A percentile compares a stretch with the other conserved stretches of the same genome.
Evolutionary conservation across 2,888 invertebrate genomes (phyloP).

Genomic region (Arrhopalites spinosus): DNA sequence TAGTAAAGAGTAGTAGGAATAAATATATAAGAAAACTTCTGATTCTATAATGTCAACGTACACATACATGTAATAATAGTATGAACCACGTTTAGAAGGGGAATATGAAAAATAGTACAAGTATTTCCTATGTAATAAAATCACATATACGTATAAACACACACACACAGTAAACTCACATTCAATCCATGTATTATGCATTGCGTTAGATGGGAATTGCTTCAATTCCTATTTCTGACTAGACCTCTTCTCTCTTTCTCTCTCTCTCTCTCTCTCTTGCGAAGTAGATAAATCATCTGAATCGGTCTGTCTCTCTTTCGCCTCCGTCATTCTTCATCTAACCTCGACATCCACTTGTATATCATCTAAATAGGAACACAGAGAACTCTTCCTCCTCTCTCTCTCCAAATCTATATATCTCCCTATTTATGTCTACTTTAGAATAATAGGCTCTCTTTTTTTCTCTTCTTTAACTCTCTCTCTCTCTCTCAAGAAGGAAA

Average conservation of each 20-base stretch:
- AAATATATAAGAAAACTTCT: slow-evolving; percentile 12
- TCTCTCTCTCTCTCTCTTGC: no score
- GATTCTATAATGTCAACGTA: slow-evolving; percentile 27
- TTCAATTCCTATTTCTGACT: slow-evolving; percentile 35
- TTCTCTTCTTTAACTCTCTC: background rate
- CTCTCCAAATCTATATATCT: slow-evolving; percentile 4
- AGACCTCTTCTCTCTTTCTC: background rate
- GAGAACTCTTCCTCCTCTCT: background rate
- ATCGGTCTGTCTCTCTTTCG: slow-evolving; percentile 35
- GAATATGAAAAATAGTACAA: background rate
- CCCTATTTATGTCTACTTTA: slow-evolving; percentile 31
- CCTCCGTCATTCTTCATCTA: slow-evolving; percentile 38
- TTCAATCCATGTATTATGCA: slow-evolving; percentile 33
- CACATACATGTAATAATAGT: background rate
- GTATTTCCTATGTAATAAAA: background rate
- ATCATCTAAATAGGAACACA: background rate
- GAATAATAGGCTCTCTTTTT: slow-evolving; percentile 16
- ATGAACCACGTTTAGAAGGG: background rate
- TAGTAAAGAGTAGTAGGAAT: background rate
- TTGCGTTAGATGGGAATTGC: slow-evolving; percentile 30
- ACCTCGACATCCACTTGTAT: slow-evolving; percentile 30
- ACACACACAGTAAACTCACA: background rate
- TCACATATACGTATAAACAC: no score
- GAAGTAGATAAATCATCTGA: slow-evolving; percentile 37
- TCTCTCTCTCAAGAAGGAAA: background rate